These are phyloP conservation scores for Mus pahari DNA, from an alignment of 2,113 vertebrate genomes.

Conservation along the genomic window DNA sequence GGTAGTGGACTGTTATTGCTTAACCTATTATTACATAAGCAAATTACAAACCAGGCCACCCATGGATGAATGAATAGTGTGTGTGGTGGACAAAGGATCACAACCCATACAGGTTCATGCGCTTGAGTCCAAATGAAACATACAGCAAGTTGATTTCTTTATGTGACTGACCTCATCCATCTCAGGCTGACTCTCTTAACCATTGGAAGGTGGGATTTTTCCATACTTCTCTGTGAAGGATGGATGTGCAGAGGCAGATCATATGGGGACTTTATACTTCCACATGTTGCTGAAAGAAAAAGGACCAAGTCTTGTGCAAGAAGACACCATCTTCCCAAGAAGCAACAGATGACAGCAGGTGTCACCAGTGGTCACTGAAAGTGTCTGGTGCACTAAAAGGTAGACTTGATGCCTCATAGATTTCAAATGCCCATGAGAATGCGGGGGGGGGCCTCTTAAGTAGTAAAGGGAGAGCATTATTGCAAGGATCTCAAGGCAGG, in stretches of 20 bases:
- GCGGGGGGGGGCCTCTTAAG: neutral
- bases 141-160: neutral
- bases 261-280: neutral
- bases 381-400: neutral
- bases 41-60: neutral
- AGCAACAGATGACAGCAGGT: neutral
- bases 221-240: neutral
- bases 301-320: neutral
- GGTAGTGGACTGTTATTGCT: neutral
- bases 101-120: neutral
- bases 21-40: neutral
- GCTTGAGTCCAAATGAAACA: neutral
- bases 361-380: too few relatives aligned
- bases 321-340: neutral
- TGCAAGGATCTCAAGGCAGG: neutral
- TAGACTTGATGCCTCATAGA: too few relatives aligned
- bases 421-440: neutral
- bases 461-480: accelerated
- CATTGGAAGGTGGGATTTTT: neutral
- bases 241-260: too few relatives aligned
- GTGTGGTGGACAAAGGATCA: neutral
- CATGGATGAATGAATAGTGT: neutral
- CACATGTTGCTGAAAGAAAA: neutral
- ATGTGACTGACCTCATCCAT: neutral
- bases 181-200: neutral